Evolutionary conservation across 1,140 invertebrate species (phyloP).

Genomic region (Varroa destructor): DNA sequence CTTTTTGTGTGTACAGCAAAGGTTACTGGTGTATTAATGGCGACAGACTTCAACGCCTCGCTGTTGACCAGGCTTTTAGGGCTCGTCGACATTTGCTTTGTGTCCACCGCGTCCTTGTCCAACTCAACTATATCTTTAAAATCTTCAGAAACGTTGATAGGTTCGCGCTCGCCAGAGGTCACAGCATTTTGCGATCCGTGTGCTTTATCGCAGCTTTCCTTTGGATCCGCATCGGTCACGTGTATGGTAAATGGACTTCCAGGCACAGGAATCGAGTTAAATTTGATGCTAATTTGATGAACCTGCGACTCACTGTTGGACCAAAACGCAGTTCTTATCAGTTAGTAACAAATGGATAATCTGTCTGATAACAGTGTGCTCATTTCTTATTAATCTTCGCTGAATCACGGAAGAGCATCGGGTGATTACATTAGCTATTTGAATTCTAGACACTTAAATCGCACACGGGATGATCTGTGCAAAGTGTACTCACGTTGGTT

Average conservation of each 20-base stretch:
- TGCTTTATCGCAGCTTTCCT: no score
- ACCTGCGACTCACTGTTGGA: constrained; percentile 33
- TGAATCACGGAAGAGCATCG: background rate
- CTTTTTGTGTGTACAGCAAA: background rate
- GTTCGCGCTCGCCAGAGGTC: no score
- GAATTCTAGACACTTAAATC: background rate
- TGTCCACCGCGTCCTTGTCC: no score
- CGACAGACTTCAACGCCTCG: background rate
- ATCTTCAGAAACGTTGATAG: no score
- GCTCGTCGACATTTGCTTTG: no score
- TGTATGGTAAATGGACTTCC: constrained; percentile 74
- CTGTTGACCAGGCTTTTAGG: background rate
- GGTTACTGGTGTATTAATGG: constrained; percentile 5
- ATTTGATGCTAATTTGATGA: constrained; percentile 62
- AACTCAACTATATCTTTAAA: no score
- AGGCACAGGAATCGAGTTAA: constrained; percentile 88
- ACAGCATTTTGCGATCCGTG: no score
- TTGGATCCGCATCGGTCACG: constrained; percentile 41
- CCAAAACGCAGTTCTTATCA: no score
- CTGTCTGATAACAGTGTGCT: no score
- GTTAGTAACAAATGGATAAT: no score
- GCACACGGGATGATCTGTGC: background rate
- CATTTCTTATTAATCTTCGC: background rate
- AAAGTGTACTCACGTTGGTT: constrained; percentile 49
- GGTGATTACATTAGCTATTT: background rate